Evolutionary conservation across 2,888 invertebrate genomes (phyloP), one percentile per base, ranked within the genome.

Genomic region (Nymphalis polychloros): DNA sequence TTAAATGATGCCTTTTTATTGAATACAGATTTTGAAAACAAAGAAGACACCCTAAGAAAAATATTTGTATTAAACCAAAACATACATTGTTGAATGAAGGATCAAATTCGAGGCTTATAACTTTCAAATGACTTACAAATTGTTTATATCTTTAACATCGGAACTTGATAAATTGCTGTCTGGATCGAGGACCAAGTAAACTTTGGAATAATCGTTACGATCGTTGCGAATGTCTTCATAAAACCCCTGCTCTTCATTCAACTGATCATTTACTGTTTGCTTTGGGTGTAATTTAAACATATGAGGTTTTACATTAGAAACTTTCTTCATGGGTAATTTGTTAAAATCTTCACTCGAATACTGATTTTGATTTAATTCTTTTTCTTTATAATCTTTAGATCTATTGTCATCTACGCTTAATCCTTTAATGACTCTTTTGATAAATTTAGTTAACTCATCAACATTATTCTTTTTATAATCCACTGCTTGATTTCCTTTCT

Each of bases 171-270:
- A 78, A 78, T 72, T 73, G 67, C 70, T 83, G 53, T 78, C 71
- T 27, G 86, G 82, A 69, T 86, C 83, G 48, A 89, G 72, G 64
- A 90, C 75, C 19, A 90, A 74, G 59, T 82, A 86, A 57, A 89
- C 75, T 77, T 85, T 85, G 2, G 86, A 84, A 77, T 85, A 85
- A 31, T 81, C 76, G 57, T 79, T 76, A 3, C 78, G 68, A 62
- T 70, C 70, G 20, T 23, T 62, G 35, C 19, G 47, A 52, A 27
- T 41, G 46, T 60, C 49, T 59, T 72, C 52, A n/a, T 59, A 27
- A 13, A 48, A 46, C 68, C 35, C 46, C 41, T 52, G 20, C 61
- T 13, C 57, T 49, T 67, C 20, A 55, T 65, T 61, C 31, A 63
- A 46, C 17, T 8, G 62, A 63, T 60, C 59, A 64, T 61, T 55